Evolutionary conservation across 1,140 invertebrate species (phyloP).

Genomic region (Caenorhabditis tropicalis): DNA sequence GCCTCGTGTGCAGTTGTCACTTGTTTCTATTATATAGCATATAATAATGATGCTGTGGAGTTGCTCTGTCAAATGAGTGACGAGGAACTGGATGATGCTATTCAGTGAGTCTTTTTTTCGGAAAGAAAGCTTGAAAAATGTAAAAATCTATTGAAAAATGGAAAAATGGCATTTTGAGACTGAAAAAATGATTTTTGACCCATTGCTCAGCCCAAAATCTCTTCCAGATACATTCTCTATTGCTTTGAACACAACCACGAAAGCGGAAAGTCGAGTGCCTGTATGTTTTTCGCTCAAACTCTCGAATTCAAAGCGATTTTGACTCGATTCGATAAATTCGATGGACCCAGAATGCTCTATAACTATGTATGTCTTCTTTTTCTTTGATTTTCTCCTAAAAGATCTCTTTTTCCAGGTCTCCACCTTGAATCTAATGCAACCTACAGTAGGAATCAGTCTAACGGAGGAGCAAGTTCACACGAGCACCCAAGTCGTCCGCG

Average conservation of each 20-base stretch:
- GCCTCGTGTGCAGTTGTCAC: constrained; percentile 89
- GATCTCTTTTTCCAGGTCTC: constrained; percentile 47
- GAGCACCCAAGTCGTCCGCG: constrained; percentile 41
- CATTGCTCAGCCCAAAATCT: not conserved
- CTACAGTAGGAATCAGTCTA: not conserved
- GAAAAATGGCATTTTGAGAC: not conserved
- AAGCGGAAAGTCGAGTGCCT: constrained; percentile 91
- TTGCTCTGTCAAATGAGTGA: constrained; percentile 85
- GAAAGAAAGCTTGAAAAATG: not conserved
- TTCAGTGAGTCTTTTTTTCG: constrained; percentile 81
- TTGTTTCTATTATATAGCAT: constrained; percentile 93
- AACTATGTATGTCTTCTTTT: constrained; percentile 85
- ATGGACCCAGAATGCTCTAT: constrained; percentile 88
- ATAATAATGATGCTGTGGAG: constrained; percentile 97
- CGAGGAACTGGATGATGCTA: constrained; percentile 81
- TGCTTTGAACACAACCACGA: constrained; percentile 92
- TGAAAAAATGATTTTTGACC: too few relatives aligned
- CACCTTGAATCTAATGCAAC: constrained; percentile 49
- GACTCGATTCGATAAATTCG: constrained; percentile 88
- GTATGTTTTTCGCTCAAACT: constrained; percentile 87
- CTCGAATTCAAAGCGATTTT: constrained; percentile 90
- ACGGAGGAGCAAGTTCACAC: constrained; percentile 55
- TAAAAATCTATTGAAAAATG: not conserved
- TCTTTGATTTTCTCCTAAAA: not conserved
- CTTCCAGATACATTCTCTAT: constrained; percentile 86